These are phyloP conservation scores for Diadema setosum DNA, from an alignment of 35 echinoderm and acorn worm genomes.

Conservation along the genomic window DNA sequence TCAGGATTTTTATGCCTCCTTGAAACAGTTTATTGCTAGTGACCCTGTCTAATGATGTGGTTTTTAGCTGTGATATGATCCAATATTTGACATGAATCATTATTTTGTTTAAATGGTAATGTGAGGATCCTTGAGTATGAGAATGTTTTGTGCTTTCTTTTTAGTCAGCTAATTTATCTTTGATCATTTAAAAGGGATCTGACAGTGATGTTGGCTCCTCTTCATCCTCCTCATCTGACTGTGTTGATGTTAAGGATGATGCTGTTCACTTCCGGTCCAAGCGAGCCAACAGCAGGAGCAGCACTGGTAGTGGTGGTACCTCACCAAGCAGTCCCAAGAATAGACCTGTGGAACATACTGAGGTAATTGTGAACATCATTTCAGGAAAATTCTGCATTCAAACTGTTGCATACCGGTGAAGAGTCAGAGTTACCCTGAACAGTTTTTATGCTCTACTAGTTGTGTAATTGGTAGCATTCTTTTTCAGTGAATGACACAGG, in stretches of 20 bases:
- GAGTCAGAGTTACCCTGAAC: background rate
- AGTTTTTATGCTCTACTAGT: background rate
- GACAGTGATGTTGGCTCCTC: background rate
- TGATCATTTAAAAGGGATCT: background rate
- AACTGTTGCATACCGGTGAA: background rate
- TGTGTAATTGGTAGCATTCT: background rate
- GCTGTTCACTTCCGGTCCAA: background rate
- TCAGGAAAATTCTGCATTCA: background rate
- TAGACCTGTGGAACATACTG: background rate
- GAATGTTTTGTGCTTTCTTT: background rate
- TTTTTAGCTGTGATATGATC: background rate
- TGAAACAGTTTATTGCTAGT: background rate
- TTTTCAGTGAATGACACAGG: background rate
- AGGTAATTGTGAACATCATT: background rate
- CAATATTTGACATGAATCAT: background rate
- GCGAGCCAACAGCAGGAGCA: background rate
- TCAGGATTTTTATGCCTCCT: too few relatives aligned
- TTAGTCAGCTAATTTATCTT: background rate
- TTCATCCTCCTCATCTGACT: slow-evolving; percentile 6
- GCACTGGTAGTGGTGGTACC: background rate
- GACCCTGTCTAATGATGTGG: background rate
- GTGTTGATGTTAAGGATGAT: background rate
- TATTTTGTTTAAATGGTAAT: background rate
- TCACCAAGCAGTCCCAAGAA: background rate
- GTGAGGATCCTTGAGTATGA: background rate